A percentile compares a stretch with the other conserved stretches of the same genome.
phyloP scores from a whole-genome alignment of 1,140 invertebrate genomes.

The Apis cerana region DNA sequence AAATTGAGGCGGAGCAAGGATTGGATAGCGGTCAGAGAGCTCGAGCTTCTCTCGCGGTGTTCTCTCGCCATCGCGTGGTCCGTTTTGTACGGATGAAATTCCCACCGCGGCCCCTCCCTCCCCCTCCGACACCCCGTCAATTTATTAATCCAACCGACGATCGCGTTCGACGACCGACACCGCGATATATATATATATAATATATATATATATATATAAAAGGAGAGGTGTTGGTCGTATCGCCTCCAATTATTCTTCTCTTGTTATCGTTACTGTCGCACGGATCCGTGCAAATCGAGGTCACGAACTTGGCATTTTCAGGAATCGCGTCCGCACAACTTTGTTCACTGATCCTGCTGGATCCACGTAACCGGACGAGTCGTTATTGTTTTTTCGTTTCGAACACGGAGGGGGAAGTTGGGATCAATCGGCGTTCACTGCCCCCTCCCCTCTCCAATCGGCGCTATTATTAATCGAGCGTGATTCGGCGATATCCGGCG shows the following conservation, averaged over 20 bases:
- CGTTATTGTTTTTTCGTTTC: slow-evolving; percentile 5
- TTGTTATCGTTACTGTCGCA: not conserved
- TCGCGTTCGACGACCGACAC: slow-evolving; percentile 21
- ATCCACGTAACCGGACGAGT: not conserved
- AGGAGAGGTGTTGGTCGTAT: slow-evolving; percentile 39
- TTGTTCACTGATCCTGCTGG: no score
- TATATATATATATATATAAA: slow-evolving; percentile 23
- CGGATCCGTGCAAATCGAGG: not conserved
- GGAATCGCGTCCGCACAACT: not conserved
- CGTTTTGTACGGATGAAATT: slow-evolving; percentile 62
- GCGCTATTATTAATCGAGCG: slow-evolving; percentile 32
- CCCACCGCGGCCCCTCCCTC: slow-evolving; percentile 45
- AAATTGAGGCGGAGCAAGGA: slow-evolving; percentile 75
- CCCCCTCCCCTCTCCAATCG: no score
- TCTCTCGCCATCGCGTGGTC: slow-evolving; percentile 29
- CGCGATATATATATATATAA: not conserved
- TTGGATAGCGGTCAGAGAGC: slow-evolving; percentile 24
- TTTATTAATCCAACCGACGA: slow-evolving; percentile 62
- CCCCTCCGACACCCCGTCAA: slow-evolving; percentile 40
- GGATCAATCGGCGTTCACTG: slow-evolving; percentile 39
- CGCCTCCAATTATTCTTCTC: not conserved
- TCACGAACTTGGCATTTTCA: slow-evolving; percentile 25
- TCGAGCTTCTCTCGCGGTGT: slow-evolving; percentile 18
- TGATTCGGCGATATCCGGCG: slow-evolving; percentile 22
- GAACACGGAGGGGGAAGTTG: no score